These are phyloP conservation scores for Mechanitis messenoides DNA, from an alignment of 2,888 invertebrate species.

Conservation along the genomic window DNA sequence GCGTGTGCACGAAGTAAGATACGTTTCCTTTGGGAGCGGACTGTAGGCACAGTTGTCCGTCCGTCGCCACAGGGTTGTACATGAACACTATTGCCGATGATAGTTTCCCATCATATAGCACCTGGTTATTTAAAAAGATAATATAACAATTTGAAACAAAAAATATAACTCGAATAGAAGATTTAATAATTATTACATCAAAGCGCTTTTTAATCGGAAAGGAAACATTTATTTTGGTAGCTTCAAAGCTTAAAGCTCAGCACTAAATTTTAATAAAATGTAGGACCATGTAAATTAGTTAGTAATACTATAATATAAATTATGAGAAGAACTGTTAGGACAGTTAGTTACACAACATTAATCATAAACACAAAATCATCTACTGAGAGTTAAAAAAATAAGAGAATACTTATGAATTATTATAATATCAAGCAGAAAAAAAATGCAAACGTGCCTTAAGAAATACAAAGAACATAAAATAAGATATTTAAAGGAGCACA, in stretches of 20 bases:
- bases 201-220: not conserved
- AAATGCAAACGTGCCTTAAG: no score
- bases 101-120: constrained; percentile 98
- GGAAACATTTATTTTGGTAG: not conserved
- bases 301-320: not conserved
- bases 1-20: constrained; percentile 99
- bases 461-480: no score
- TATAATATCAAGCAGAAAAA: no score
- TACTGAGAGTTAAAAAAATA: no score
- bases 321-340: not conserved
- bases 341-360: not conserved
- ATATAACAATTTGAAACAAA: no score
- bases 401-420: no score
- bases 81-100: constrained; percentile 98
- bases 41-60: constrained; percentile 98
- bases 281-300: not conserved
- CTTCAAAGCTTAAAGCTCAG: constrained; percentile 1
- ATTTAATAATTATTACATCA: not conserved
- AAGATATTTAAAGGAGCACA: no score
- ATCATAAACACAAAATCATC: no score
- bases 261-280: constrained; percentile 1
- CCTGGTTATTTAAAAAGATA: constrained; percentile 72
- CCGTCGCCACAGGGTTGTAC: constrained; percentile 99
- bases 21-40: constrained; percentile 98
- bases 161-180: not conserved